These are phyloP conservation scores for Aplysia californica DNA, from an alignment of 1,140 invertebrate species.

Conservation along the genomic window DNA sequence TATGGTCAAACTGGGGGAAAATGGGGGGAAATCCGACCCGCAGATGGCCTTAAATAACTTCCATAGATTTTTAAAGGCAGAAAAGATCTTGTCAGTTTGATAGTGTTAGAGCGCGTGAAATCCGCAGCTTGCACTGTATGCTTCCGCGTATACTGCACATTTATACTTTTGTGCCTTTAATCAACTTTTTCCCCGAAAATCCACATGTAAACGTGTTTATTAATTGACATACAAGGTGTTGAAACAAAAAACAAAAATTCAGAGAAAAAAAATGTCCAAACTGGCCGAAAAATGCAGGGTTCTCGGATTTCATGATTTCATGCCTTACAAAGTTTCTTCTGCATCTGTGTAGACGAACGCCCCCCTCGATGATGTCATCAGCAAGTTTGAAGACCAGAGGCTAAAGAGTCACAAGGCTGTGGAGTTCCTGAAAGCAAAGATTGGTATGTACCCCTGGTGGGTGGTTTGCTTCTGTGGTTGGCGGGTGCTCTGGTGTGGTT, in stretches of 20 bases:
- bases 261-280: not conserved
- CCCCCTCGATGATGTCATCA: not conserved
- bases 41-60: too few species aligned
- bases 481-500: too few species aligned
- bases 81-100: too few species aligned
- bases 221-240: not conserved
- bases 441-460: not conserved
- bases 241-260: not conserved
- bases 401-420: not conserved
- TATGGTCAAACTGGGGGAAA: too few species aligned
- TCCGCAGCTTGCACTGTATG: too few species aligned
- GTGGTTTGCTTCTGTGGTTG: too few species aligned
- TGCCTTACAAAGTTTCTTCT: not conserved
- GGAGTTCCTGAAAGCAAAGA: not conserved
- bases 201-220: not conserved
- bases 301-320: not conserved
- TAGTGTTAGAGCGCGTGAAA: too few species aligned
- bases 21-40: too few species aligned
- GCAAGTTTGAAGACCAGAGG: constrained; percentile 1
- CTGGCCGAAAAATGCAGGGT: not conserved
- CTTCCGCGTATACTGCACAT: too few species aligned
- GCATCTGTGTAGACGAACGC: not conserved
- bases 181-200: too few species aligned
- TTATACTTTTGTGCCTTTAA: too few species aligned
- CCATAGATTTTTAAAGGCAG: too few species aligned